A percentile compares a stretch with the other conserved stretches of the same genome.
These are phyloP conservation scores for Drosophila carrolli DNA, from an alignment of 1,140 invertebrate genomes.

Conservation along the genomic window DNA sequence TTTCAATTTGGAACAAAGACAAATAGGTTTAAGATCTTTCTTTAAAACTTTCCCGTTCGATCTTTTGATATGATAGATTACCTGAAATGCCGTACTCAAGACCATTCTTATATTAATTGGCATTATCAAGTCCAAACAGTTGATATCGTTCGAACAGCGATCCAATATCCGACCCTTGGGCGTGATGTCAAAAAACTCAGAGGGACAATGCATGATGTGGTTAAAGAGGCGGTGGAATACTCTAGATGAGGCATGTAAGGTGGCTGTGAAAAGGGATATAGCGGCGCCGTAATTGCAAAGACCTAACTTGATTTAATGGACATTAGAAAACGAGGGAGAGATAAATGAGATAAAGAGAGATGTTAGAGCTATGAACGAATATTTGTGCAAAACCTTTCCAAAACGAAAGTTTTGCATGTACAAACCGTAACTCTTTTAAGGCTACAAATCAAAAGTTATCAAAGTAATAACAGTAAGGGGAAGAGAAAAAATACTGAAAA, in stretches of 20 bases:
- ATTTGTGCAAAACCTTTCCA: slow-evolving; percentile 16
- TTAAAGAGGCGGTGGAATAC: slow-evolving; percentile 85
- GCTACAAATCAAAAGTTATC: slow-evolving; percentile 63
- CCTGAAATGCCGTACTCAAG: slow-evolving; percentile 73
- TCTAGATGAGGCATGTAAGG: slow-evolving; percentile 86
- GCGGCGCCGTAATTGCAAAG: slow-evolving; percentile 85
- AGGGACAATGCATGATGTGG: slow-evolving; percentile 88
- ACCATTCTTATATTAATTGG: slow-evolving; percentile 80
- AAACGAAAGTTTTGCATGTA: slow-evolving; percentile 35
- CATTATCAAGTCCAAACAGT: slow-evolving; percentile 87
- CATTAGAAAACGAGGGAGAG: slow-evolving; percentile 8
- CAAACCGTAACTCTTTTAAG: slow-evolving; percentile 64
- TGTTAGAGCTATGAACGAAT: slow-evolving; percentile 30
- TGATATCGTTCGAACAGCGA: slow-evolving; percentile 91
- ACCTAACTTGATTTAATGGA: slow-evolving; percentile 40
- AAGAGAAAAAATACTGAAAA: slow-evolving; percentile 85
- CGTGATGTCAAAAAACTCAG: slow-evolving; percentile 91
- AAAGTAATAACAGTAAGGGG: slow-evolving; percentile 26
- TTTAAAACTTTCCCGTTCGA: neutral
- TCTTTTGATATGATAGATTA: slow-evolving; percentile 30
- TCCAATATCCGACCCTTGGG: slow-evolving; percentile 91
- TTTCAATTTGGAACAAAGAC: too few species aligned
- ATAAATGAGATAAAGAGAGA: slow-evolving; percentile 32
- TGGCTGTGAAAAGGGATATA: slow-evolving; percentile 87
- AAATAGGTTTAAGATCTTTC: too few species aligned